phyloP scores from a whole-genome alignment of 2,888 invertebrate species.

The Eudemis profundana region DNA sequence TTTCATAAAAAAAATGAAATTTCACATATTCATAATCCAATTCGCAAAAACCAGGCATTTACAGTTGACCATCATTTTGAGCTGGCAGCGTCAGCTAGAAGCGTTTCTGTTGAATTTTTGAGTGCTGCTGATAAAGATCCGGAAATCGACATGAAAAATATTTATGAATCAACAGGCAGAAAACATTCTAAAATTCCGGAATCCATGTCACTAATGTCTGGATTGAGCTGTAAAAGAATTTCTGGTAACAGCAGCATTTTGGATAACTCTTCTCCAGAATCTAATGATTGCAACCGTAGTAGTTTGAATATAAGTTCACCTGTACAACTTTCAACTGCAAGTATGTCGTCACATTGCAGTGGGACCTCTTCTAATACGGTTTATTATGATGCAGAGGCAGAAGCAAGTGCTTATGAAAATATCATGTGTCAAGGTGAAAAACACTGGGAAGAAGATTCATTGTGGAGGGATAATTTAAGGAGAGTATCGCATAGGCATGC shows the following conservation, averaged over 20 bases:
- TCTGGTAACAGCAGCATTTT: constrained; percentile 59
- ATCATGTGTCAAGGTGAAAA: constrained; percentile 87
- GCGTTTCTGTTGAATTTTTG: constrained; percentile 88
- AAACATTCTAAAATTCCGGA: constrained; percentile 85
- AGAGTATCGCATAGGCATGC: constrained; percentile 93
- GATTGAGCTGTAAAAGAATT: constrained; percentile 80
- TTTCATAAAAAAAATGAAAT: constrained; percentile 87
- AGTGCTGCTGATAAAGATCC: constrained; percentile 88
- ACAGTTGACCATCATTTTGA: constrained; percentile 75
- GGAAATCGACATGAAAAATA: constrained; percentile 88
- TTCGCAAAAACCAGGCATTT: constrained; percentile 76
- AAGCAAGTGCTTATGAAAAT: constrained; percentile 77
- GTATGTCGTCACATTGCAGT: constrained; percentile 81
- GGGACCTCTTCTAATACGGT: constrained; percentile 80
- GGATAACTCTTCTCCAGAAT: constrained; percentile 64
- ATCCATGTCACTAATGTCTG: constrained; percentile 78
- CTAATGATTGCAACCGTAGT: constrained; percentile 53
- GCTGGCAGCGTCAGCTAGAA: constrained; percentile 85
- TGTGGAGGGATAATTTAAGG: constrained; percentile 92
- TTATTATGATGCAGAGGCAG: constrained; percentile 80
- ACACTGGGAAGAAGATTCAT: constrained; percentile 92
- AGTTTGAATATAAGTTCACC: constrained; percentile 60
- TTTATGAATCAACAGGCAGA: constrained; percentile 88
- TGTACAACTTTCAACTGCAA: constrained; percentile 73
- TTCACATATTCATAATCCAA: constrained; percentile 90